These are phyloP conservation scores for Entomyzon cyanotis DNA, from an alignment of 2,113 vertebrate genomes.

Conservation along the genomic window DNA sequence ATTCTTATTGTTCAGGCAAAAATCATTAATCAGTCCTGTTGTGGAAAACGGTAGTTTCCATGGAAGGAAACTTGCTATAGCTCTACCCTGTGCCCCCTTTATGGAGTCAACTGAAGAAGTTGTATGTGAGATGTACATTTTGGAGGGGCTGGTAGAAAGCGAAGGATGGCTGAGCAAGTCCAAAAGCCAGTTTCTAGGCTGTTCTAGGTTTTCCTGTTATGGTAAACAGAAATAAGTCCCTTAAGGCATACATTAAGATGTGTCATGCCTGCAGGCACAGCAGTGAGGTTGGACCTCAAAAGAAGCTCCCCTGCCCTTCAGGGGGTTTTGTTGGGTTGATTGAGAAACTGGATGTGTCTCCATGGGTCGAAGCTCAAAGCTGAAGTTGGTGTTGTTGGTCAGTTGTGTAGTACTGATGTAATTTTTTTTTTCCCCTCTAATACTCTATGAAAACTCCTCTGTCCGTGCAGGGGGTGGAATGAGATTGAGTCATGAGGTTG, in stretches of 20 bases:
- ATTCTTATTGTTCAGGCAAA: neutral
- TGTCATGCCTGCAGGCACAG: fast-evolving
- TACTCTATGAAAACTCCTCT: fast-evolving
- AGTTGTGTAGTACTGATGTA: neutral
- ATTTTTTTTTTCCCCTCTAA: fast-evolving
- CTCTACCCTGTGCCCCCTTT: neutral
- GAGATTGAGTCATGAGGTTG: neutral
- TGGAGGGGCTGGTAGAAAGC: neutral
- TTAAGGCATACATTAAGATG: neutral
- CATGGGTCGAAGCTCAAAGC: fast-evolving
- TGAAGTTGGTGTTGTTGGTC: neutral
- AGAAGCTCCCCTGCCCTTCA: neutral
- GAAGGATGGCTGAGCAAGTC: neutral
- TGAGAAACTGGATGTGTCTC: neutral
- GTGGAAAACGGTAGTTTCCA: neutral
- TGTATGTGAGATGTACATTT: neutral
- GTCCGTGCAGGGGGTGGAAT: neutral
- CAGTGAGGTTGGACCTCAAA: neutral
- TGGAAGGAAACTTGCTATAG: neutral
- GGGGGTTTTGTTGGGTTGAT: neutral
- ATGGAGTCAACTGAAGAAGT: neutral
- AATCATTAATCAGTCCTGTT: neutral
- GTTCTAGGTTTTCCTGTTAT: neutral
- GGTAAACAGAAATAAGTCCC: neutral
- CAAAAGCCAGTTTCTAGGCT: neutral